phyloP scores from a whole-genome alignment of 2,113 vertebrate species.

The Hepsetus odoe region DNA sequence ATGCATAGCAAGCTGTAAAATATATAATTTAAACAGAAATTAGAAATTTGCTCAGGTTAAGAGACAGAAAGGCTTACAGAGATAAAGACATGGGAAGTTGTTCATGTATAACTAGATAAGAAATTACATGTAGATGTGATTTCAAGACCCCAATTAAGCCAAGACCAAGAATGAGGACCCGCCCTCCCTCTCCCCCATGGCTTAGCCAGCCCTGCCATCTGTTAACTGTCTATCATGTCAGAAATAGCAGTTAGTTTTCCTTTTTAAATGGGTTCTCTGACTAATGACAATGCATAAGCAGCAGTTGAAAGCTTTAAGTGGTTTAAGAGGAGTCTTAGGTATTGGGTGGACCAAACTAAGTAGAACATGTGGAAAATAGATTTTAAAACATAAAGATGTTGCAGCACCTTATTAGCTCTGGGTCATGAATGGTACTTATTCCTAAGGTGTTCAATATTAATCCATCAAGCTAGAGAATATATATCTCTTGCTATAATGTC shows the following conservation, averaged over 20 bases:
- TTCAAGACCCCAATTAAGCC: neutral
- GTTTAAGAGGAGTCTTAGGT: neutral
- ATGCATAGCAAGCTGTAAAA: neutral
- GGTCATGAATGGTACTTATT: too few species aligned
- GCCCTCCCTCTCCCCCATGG: too few species aligned
- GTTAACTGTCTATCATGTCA: too few species aligned
- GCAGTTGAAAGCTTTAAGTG: neutral
- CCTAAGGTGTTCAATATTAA: too few species aligned
- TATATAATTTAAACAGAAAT: slow-evolving; percentile 14
- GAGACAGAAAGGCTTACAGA: neutral
- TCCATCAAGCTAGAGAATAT: too few species aligned
- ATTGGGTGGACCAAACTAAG: too few species aligned
- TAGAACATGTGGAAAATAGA: too few species aligned
- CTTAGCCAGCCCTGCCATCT: too few species aligned
- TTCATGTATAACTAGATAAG: slow-evolving; percentile 11
- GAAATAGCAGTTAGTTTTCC: too few species aligned
- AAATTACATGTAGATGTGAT: neutral
- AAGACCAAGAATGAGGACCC: neutral
- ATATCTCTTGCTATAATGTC: too few species aligned
- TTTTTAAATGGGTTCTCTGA: neutral
- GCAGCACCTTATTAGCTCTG: too few species aligned
- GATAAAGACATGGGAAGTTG: neutral
- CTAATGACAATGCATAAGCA: neutral
- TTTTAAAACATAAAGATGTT: too few species aligned
- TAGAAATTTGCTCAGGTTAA: neutral